Percentiles rank a stretch among this genome's conserved stretches.
These are phyloP conservation scores for Leptopterna dolabrata DNA, from an alignment of 2,888 invertebrate species.

Conservation along the genomic window DNA sequence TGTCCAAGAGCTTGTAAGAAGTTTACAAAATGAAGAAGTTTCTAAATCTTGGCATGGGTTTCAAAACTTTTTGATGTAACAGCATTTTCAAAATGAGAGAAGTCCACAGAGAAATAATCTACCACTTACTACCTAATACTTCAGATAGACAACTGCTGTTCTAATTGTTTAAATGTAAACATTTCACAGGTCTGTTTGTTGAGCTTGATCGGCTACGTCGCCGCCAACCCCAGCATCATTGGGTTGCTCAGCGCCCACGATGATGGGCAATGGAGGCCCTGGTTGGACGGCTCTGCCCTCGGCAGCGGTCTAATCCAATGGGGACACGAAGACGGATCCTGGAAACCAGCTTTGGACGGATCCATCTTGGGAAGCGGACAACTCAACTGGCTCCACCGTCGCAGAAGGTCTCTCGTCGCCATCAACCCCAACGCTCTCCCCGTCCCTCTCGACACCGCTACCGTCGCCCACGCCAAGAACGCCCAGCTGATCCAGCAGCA, in stretches of 20 bases:
- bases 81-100: no score
- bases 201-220: slow-evolving; percentile 44
- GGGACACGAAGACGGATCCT: slow-evolving; percentile 52
- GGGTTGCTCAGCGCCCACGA: slow-evolving; percentile 42
- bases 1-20: no score
- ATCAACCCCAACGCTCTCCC: slow-evolving; percentile 56
- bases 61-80: no score
- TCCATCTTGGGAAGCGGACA: slow-evolving; percentile 45
- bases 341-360: slow-evolving; percentile 49
- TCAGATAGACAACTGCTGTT: no score
- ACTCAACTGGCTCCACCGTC: slow-evolving; percentile 49
- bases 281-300: slow-evolving; percentile 39
- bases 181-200: slow-evolving; percentile 42
- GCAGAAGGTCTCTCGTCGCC: slow-evolving; percentile 44
- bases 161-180: no score
- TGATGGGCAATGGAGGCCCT: slow-evolving; percentile 42
- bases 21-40: no score
- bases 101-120: no score
- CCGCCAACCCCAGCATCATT: slow-evolving; percentile 35
- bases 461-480: slow-evolving; percentile 65
- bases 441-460: slow-evolving; percentile 66
- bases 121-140: no score
- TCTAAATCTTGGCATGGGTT: no score
- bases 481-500: slow-evolving; percentile 67
- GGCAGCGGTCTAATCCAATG: slow-evolving; percentile 52